Evolutionary conservation across 2,113 vertebrate species (phyloP).

Genomic region (Melozone crissalis): DNA sequence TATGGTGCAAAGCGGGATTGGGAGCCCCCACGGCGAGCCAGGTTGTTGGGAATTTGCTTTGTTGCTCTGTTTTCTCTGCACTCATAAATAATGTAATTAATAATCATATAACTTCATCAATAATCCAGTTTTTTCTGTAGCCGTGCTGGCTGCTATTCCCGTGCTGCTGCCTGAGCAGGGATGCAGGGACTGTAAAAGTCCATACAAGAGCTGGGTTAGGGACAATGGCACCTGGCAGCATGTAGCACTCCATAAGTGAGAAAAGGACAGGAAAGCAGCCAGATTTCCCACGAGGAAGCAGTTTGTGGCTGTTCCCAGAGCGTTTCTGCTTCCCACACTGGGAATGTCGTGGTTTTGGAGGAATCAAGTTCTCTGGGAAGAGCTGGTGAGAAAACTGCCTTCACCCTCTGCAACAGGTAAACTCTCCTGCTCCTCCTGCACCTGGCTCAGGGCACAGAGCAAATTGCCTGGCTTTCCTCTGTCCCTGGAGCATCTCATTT

Average conservation of each 20-base stretch:
- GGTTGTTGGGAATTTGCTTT: background rate
- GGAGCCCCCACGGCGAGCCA: background rate
- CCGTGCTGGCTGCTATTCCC: accelerated
- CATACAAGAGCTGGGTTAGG: background rate
- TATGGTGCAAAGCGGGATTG: accelerated
- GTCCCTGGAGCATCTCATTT: background rate
- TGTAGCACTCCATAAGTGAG: background rate
- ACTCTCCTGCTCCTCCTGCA: accelerated
- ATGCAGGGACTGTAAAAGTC: background rate
- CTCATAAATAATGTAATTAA: background rate
- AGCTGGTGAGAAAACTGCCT: background rate
- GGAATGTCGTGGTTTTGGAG: background rate
- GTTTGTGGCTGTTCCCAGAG: background rate
- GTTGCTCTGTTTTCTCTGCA: background rate
- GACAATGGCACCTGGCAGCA: background rate
- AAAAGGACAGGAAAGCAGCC: background rate
- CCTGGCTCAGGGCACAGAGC: background rate
- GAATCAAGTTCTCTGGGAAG: background rate
- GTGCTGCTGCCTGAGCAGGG: background rate
- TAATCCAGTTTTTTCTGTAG: background rate
- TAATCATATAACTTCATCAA: background rate
- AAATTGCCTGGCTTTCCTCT: background rate
- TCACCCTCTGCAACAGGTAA: background rate
- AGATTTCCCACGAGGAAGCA: background rate
- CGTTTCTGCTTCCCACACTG: accelerated